Evolutionary conservation across 2,113 vertebrate genomes (phyloP).

Genomic region (Setophaga coronata): DNA sequence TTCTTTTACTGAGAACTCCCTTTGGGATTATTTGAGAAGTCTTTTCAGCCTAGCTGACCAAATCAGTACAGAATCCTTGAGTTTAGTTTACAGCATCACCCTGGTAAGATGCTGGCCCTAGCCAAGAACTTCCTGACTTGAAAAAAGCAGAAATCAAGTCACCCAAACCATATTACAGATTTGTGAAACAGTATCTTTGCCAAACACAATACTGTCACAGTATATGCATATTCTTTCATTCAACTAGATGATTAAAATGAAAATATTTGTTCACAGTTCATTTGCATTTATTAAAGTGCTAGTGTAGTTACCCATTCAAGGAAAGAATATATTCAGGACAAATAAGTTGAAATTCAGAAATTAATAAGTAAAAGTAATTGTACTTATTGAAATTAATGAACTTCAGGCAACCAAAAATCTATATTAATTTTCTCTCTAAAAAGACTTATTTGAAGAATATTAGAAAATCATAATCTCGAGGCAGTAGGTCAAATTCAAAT

Average conservation of each 20-base stretch:
- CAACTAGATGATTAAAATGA: conserved; percentile 28
- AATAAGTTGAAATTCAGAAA: conserved; percentile 49
- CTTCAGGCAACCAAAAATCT: not conserved
- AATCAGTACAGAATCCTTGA: not conserved
- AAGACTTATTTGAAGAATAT: not conserved
- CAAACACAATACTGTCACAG: not conserved
- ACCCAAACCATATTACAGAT: not conserved
- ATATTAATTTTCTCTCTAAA: conserved; percentile 21
- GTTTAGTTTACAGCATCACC: not conserved
- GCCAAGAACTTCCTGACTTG: not conserved
- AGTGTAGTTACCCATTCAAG: not conserved
- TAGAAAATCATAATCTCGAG: not conserved
- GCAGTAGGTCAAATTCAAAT: not conserved
- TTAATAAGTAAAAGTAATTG: conserved; percentile 50
- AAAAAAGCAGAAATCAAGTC: conserved; percentile 1
- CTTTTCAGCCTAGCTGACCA: not conserved
- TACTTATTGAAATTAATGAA: conserved; percentile 34
- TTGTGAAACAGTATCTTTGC: conserved; percentile 8
- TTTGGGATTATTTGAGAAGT: not conserved
- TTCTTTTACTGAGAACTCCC: not conserved
- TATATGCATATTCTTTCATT: conserved; percentile 23
- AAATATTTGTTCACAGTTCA: conserved; percentile 57
- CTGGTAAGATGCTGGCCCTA: not conserved
- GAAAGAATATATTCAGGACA: conserved; percentile 19
- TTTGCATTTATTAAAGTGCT: conserved; percentile 45